Base-by-base conservation (phyloP, 1,140 invertebrate species). In the Sesamia nonagrioides region DNA sequence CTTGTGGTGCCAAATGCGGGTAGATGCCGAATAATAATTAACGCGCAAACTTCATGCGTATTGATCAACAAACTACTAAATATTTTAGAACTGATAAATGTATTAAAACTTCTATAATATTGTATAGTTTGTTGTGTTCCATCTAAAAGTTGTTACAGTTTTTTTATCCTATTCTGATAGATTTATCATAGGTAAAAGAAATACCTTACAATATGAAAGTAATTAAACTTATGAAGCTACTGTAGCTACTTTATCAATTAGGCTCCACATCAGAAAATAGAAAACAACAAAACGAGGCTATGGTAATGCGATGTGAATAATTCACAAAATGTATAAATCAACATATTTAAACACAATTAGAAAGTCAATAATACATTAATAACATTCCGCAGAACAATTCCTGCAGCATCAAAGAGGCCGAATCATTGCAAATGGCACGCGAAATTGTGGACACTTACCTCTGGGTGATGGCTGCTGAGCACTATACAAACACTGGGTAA, bases 301-400 rank as follows among this genome's bases (percentile, higher is more conserved):
- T 40, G 72, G 13, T 27, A 61, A 61, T 61, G 18, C 40, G 72
- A n/a, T 42, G 56, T 75, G 56, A 61, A 75, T 75, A 75, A 60
- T 75, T 75, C 11, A 75, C 40, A 75, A 75, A 76, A 76, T 66
- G 74, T 76, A 66, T 76, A 76, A 76, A 76, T 76, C 74, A 76
- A 76, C 74, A 76, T 76, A 76, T 66, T 66, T 66, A 76, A 76
- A 52, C 60, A 76, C 74, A 76, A 76, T 78, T 78, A 78, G 76
- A 78, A 78, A 78, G 76, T 71, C 76, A 78, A 78, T 66, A 76
- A 76, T 76, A 76, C 45, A 27, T 52, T 76, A 76, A 76, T 76
- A 76, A 76, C 74, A 76, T 76, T 76, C 74, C 75, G 75, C 76
- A 54, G 52, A 69, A 78, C 52, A 69, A 60, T 71, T 78, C 52